Evolutionary conservation across 2,888 invertebrate species (phyloP), one percentile per base, ranked within the genome.

Genomic region (Campoletis raptor): DNA sequence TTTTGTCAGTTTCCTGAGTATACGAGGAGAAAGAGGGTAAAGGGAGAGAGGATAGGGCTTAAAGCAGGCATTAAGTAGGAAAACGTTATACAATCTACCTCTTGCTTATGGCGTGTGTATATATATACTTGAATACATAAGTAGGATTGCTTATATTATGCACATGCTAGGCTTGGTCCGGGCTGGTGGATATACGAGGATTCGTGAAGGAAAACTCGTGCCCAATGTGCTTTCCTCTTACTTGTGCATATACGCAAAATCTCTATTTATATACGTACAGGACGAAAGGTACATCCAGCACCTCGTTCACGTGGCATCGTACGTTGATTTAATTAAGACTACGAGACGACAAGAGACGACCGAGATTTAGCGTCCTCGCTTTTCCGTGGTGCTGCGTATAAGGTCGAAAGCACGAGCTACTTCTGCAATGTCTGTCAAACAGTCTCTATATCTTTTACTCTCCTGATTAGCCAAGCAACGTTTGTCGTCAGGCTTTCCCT

Each of bases 271-370:
- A 79, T 70, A 70, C 40, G 45, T 69, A 69, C 78, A 36, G 21
- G 57, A 73, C 67, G 72, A 24, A 52, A 81, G 64, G 70, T 48
- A 81, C 42, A 73, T 66, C 64, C 78, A 67, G 86, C 36, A 74
- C 69, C 81, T 74, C 73, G 74, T 84, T 81, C 72, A 77, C 80
- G 77, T 72, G 70, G 79, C 74, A 82, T 86, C 85, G 83, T 81
- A 81, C 87, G 84, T 87, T 83, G 88, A 89, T 90, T 90, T 90
- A 90, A 90, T 90, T 90, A 90, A 90, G 88, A 83, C 86, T 85
- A 48, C 76, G 84, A 45, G 67, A 87, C 83, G 83, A 81, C 77
- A 67, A 77, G 84, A 85, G 85, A 84, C 83, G 85, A 67, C 61
- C 83, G 74, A 87, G 83, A 85, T 88, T 88, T 88, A 85, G 83